Evolutionary conservation across 2,113 vertebrate genomes (phyloP).

Genomic region (Nanorana parkeri): DNA sequence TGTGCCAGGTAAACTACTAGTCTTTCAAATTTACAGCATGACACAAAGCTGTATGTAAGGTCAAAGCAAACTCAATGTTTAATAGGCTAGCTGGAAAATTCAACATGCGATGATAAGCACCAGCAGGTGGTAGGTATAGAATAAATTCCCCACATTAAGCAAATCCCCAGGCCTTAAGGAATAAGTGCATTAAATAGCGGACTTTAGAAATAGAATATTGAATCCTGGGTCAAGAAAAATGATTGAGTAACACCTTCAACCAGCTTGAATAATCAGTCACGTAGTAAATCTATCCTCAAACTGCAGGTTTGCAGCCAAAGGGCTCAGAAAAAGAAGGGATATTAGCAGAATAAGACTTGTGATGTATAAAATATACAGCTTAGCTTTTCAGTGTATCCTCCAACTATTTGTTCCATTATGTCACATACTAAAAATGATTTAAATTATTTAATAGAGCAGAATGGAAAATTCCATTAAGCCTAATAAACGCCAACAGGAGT

Average conservation of each 20-base stretch:
- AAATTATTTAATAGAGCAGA: too few species aligned
- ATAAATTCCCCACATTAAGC: not conserved
- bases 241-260: not conserved
- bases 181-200: not conserved
- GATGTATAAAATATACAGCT: too few species aligned
- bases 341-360: too few species aligned
- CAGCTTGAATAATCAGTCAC: too few species aligned
- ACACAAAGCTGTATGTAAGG: constrained; percentile 4
- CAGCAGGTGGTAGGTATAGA: not conserved
- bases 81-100: not conserved
- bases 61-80: not conserved
- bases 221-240: not conserved
- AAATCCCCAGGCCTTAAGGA: not conserved
- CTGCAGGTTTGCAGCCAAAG: too few species aligned
- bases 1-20: constrained; percentile 3
- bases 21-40: constrained; percentile 20
- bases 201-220: not conserved
- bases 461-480: too few species aligned
- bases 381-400: too few species aligned
- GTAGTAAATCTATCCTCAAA: too few species aligned
- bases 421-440: too few species aligned
- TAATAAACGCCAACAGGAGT: too few species aligned
- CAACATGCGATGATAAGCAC: not conserved
- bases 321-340: too few species aligned
- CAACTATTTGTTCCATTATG: too few species aligned